Conservation (phyloP, 2,113 vertebrate genomes). For the Nestor notabilis region DNA sequence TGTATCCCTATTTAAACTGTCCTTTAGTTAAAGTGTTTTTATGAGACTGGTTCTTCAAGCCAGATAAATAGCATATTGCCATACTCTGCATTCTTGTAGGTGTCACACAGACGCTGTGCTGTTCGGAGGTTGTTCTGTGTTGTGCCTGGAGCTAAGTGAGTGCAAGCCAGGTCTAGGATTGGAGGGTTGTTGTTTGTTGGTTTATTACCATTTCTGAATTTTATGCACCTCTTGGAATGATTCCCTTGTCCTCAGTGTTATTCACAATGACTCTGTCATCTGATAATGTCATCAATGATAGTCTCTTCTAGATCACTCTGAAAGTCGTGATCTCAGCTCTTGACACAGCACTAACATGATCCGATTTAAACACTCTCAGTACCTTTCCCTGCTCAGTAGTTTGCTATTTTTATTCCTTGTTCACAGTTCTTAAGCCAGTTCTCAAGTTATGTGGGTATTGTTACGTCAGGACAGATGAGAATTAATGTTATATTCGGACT, state of each 20-base stretch:
- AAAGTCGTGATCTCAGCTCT: not conserved
- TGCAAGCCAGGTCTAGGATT: not conserved
- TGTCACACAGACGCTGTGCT: not conserved
- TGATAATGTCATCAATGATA: not conserved
- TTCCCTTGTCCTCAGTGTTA: not conserved
- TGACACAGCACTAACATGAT: not conserved
- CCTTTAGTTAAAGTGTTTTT: not conserved
- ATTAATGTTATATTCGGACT: not conserved
- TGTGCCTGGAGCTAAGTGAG: not conserved
- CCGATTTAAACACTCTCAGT: not conserved
- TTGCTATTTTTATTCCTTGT: not conserved
- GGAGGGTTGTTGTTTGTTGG: not conserved
- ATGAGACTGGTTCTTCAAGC: not conserved
- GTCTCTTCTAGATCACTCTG: not conserved
- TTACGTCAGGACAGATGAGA: not conserved
- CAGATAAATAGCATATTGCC: not conserved
- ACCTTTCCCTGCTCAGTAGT: not conserved
- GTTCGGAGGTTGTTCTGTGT: not conserved
- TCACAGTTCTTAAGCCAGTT: not conserved
- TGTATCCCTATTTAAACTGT: not conserved
- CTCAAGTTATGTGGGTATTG: not conserved
- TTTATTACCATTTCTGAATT: not conserved
- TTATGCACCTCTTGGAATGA: not conserved
- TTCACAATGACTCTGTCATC: not conserved
- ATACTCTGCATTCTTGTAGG: not conserved